phyloP scores from a whole-genome alignment of 2,888 invertebrate species.

The Campoplex capitator region DNA sequence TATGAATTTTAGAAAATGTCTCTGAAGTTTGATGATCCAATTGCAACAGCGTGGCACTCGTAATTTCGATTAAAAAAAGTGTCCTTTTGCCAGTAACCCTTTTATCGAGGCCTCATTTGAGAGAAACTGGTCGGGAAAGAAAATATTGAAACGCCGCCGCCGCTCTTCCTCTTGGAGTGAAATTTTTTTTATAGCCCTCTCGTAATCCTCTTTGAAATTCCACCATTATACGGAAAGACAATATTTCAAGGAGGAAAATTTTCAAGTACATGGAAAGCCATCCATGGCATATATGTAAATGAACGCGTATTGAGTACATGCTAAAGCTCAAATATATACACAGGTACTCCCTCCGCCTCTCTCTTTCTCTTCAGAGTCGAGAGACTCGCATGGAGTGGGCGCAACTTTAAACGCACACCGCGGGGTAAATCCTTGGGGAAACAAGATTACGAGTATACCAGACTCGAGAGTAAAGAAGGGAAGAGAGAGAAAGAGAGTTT shows the following conservation, averaged over 20 bases:
- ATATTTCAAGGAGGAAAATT: conserved; percentile 15
- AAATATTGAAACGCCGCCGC: background rate
- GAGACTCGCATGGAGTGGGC: conserved; percentile 16
- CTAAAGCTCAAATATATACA: conserved; percentile 32
- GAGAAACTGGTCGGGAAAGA: background rate
- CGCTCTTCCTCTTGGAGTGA: background rate
- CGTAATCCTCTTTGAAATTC: conserved; percentile 1
- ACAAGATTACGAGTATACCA: conserved; percentile 60
- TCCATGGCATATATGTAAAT: conserved; percentile 3
- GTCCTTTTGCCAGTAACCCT: too few relatives aligned
- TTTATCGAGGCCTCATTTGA: too few relatives aligned
- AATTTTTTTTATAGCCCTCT: background rate
- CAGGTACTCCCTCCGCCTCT: conserved; percentile 8
- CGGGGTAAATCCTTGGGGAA: conserved; percentile 59
- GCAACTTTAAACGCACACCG: conserved; percentile 59
- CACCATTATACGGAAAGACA: conserved; percentile 4
- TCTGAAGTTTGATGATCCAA: too few relatives aligned
- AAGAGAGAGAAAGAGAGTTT: conserved; percentile 18
- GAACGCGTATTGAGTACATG: conserved; percentile 19
- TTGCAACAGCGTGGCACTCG: too few relatives aligned
- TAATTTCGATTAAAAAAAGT: too few relatives aligned
- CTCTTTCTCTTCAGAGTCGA: conserved; percentile 6
- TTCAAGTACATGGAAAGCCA: conserved; percentile 36
- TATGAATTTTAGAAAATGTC: too few relatives aligned
- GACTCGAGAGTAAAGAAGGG: conserved; percentile 19